A percentile compares a stretch with the other conserved stretches of the same genome.
These are phyloP conservation scores for Silvanus unidentatus DNA, from an alignment of 2,888 invertebrate species.

Conservation along the genomic window DNA sequence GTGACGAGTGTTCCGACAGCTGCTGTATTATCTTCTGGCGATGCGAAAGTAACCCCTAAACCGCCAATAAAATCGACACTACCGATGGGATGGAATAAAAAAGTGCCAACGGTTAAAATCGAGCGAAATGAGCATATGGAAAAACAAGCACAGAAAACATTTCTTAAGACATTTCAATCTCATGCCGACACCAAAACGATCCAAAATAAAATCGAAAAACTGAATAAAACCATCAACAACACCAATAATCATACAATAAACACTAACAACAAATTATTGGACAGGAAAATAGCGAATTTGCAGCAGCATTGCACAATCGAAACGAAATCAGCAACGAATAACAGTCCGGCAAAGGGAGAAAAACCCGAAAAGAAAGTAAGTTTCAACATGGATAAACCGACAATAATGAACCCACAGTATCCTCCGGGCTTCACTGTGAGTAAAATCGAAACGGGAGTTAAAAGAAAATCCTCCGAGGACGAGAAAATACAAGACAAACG, in stretches of 20 bases:
- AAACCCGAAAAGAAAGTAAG: constrained; percentile 23
- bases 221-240: constrained; percentile 12
- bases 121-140: constrained; percentile 32
- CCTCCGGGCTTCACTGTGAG: constrained; percentile 44
- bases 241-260: constrained; percentile 18
- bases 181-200: constrained; percentile 30
- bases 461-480: constrained; percentile 35
- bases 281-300: constrained; percentile 36
- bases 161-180: constrained; percentile 39
- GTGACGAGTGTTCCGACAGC: no score
- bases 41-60: no score
- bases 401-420: constrained; percentile 23
- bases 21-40: no score
- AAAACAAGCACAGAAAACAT: constrained; percentile 35
- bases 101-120: constrained; percentile 28
- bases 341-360: constrained; percentile 9
- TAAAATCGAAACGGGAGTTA: constrained; percentile 42
- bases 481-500: constrained; percentile 34
- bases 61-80: no score
- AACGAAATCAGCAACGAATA: constrained; percentile 25
- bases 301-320: constrained; percentile 38
- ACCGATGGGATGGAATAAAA: constrained; percentile 7
- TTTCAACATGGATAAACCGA: constrained; percentile 17
- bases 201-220: constrained; percentile 21
- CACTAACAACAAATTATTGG: constrained; percentile 23